Evolutionary conservation across 2,113 vertebrate genomes (phyloP).

Genomic region (Amazona vittata): DNA sequence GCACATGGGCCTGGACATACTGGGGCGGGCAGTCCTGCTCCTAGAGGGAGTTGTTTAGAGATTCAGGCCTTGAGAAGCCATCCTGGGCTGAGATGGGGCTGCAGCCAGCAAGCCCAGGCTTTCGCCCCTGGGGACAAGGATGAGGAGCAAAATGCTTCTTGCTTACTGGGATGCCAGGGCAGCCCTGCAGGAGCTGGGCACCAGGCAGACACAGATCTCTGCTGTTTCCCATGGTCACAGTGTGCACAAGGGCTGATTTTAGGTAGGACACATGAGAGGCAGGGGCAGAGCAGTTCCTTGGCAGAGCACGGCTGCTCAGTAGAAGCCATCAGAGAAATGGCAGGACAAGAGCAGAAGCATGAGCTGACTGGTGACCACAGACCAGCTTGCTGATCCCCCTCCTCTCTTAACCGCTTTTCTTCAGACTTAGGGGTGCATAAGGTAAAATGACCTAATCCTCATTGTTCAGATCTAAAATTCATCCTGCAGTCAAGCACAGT

Average conservation of each 20-base stretch:
- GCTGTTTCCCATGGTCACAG: accelerated
- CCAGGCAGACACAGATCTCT: neutral
- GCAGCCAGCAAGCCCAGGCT: neutral
- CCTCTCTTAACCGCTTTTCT: no score
- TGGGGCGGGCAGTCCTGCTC: accelerated
- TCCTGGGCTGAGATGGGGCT: neutral
- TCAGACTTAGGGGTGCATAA: neutral
- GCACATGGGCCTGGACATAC: neutral
- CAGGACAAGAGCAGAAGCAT: neutral
- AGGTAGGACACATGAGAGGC: neutral
- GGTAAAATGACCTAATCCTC: neutral
- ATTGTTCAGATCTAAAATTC: neutral
- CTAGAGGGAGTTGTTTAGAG: constrained; percentile 43
- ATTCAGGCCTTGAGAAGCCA: constrained; percentile 39
- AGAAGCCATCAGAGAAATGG: neutral
- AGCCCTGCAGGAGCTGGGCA: neutral
- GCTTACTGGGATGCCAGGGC: accelerated
- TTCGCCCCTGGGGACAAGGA: neutral
- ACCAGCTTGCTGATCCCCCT: neutral
- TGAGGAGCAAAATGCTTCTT: neutral
- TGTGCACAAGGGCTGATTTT: neutral
- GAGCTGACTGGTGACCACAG: neutral
- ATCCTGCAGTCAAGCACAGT: neutral
- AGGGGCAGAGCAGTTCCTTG: neutral
- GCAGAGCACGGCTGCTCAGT: neutral